Percentiles rank a stretch among this genome's conserved stretches.
These are phyloP conservation scores for Rhynchomys soricoides DNA, from an alignment of 2,113 vertebrate species.

Conservation along the genomic window DNA sequence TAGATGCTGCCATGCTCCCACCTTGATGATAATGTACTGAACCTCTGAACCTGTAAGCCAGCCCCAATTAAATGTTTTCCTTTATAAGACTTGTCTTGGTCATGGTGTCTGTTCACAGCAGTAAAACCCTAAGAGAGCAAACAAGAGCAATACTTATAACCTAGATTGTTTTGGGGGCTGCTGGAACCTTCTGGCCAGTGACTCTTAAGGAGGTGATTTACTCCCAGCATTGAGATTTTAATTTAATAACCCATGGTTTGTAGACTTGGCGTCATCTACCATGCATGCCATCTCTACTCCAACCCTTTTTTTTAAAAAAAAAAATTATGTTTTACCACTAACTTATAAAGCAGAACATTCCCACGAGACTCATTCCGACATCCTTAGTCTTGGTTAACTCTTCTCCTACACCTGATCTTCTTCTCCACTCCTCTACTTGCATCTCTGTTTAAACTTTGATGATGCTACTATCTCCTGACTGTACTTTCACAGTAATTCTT, in stretches of 20 bases:
- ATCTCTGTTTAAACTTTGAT: neutral
- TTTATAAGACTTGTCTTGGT: too few relatives aligned
- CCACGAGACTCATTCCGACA: too few relatives aligned
- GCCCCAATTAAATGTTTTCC: too few relatives aligned
- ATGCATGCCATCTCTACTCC: neutral
- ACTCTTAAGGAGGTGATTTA: neutral
- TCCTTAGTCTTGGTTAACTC: neutral
- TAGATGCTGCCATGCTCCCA: too few relatives aligned
- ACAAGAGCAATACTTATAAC: neutral
- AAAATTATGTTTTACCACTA: neutral
- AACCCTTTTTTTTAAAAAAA: too few relatives aligned
- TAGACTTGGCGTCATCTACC: neutral
- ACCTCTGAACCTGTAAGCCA: too few relatives aligned
- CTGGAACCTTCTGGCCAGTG: neutral
- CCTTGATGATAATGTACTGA: too few relatives aligned
- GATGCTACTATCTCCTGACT: neutral
- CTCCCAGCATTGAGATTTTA: neutral
- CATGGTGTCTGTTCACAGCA: too few relatives aligned
- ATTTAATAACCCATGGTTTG: neutral
- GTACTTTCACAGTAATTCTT: neutral
- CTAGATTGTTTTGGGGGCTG: neutral
- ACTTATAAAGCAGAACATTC: neutral
- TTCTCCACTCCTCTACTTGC: neutral
- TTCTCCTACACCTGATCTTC: neutral
- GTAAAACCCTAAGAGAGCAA: too few relatives aligned